Conservation (phyloP, 2,888 invertebrate genomes). For the Drosophila paucipuncta region DNA sequence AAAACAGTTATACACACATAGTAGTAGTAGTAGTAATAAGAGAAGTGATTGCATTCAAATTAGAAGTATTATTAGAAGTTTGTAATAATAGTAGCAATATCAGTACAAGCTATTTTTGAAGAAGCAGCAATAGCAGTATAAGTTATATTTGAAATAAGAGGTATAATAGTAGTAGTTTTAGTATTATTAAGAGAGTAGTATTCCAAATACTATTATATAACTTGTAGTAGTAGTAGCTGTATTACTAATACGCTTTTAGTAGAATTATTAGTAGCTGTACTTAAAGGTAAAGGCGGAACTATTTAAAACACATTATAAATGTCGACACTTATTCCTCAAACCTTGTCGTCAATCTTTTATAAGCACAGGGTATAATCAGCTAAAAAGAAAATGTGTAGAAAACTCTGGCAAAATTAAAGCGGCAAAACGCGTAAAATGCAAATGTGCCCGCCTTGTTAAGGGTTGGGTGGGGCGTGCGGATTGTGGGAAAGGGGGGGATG, state of each 20-base stretch:
- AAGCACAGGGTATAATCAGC: constrained; percentile 44
- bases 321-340: background rate
- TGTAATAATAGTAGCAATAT: background rate
- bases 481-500: background rate
- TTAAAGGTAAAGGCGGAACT: background rate
- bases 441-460: constrained; percentile 59
- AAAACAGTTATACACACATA: background rate
- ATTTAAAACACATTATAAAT: background rate
- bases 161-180: rapidly evolving
- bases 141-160: background rate
- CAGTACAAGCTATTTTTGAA: background rate
- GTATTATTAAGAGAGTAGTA: no score
- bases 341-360: background rate
- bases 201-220: background rate
- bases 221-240: background rate
- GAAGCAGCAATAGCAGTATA: background rate
- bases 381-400: constrained; percentile 43
- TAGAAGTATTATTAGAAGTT: background rate
- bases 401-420: constrained; percentile 69
- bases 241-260: background rate
- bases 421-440: constrained; percentile 79
- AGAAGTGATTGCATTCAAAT: background rate
- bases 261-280: background rate
- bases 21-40: no score
- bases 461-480: constrained; percentile 10